phyloP scores from a whole-genome alignment of 1,140 invertebrate genomes.

The Ditylenchus dipsaci region DNA sequence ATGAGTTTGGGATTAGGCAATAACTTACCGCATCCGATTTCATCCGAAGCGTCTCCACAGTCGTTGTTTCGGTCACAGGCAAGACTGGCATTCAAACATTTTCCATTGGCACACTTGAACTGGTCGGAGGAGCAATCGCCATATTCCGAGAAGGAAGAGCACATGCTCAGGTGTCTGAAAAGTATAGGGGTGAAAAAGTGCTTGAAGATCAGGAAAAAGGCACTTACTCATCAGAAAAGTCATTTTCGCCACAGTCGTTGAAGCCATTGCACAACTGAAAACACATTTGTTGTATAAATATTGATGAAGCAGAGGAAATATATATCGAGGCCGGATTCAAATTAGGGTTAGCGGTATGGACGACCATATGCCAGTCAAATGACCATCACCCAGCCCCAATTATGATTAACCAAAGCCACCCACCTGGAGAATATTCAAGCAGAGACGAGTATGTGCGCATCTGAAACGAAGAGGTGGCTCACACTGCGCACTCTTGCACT shows the following conservation, averaged over 20 bases:
- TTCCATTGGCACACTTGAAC: conserved; percentile 67
- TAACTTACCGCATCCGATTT: conserved; percentile 66
- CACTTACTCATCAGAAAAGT: conserved; percentile 46
- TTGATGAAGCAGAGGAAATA: background rate
- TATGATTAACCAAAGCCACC: background rate
- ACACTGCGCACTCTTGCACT: conserved; percentile 50
- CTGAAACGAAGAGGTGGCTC: conserved; percentile 56
- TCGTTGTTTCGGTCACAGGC: conserved; percentile 92
- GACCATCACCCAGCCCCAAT: background rate
- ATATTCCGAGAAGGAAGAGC: conserved; percentile 57
- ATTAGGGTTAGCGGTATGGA: no score
- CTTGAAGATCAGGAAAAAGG: background rate
- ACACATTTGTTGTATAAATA: background rate
- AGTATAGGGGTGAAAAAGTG: background rate
- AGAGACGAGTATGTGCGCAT: conserved; percentile 51
- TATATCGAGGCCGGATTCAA: no score
- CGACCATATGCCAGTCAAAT: no score
- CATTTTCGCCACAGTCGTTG: conserved; percentile 53
- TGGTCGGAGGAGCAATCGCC: conserved; percentile 61
- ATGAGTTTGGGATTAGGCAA: conserved; percentile 3
- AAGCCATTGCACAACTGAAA: conserved; percentile 47
- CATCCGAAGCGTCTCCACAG: conserved; percentile 88
- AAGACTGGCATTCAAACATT: conserved; percentile 85
- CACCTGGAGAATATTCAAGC: conserved; percentile 50
- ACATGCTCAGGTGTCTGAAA: conserved; percentile 40